These are phyloP conservation scores for Drosophila nr. perissopoda DNA, from an alignment of 2,888 invertebrate species.

Conservation along the genomic window DNA sequence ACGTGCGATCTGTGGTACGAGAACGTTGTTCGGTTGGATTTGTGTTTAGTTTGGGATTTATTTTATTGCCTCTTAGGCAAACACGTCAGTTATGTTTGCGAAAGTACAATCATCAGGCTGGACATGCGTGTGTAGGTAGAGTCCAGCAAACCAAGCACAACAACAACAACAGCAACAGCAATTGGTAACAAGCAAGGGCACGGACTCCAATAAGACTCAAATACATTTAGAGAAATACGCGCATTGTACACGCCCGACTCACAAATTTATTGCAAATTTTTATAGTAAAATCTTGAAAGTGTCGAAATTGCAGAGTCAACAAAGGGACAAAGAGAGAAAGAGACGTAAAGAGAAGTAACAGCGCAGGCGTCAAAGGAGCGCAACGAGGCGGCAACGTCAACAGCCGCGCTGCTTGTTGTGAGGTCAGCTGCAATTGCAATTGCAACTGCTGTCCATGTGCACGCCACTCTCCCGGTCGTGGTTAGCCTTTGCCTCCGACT, in stretches of 20 bases:
- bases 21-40: slow-evolving; percentile 42
- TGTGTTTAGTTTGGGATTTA: slow-evolving; percentile 71
- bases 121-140: slow-evolving; percentile 80
- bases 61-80: slow-evolving; percentile 77
- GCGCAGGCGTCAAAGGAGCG: slow-evolving; percentile 52
- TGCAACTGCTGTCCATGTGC: slow-evolving; percentile 55
- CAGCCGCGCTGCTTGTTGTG: slow-evolving; percentile 47
- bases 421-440: slow-evolving; percentile 43
- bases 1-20: slow-evolving; percentile 58
- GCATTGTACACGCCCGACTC: slow-evolving; percentile 32
- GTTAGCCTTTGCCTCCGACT: slow-evolving; percentile 32
- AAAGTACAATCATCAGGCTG: slow-evolving; percentile 80
- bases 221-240: slow-evolving; percentile 54
- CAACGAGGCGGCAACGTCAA: slow-evolving; percentile 62
- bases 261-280: slow-evolving; percentile 80
- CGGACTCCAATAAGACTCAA: slow-evolving; percentile 53
- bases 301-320: slow-evolving; percentile 63
- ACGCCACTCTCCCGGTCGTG: slow-evolving; percentile 52
- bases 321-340: slow-evolving; percentile 2
- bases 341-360: slow-evolving; percentile 2
- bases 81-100: slow-evolving; percentile 81
- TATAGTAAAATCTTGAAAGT: slow-evolving; percentile 78
- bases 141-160: slow-evolving; percentile 27
- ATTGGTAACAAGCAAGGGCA: slow-evolving; percentile 62
- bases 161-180: slow-evolving; percentile 20